Conservation (phyloP, 1,140 invertebrate species). For the Euura saliciscinereae region DNA sequence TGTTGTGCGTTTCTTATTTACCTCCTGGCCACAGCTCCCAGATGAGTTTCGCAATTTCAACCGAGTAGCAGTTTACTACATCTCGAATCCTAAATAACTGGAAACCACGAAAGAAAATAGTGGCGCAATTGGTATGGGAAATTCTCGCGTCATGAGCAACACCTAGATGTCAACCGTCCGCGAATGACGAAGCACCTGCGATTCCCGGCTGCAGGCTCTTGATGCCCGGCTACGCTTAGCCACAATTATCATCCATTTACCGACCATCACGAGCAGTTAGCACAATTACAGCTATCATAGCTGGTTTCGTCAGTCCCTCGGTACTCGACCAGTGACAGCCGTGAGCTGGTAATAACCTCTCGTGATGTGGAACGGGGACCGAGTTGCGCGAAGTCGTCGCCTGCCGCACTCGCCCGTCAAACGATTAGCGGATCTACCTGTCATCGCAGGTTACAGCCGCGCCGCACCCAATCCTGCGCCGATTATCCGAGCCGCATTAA, state of each 20-base stretch:
- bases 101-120: neutral
- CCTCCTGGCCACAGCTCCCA: no score
- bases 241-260: constrained; percentile 60
- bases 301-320: constrained; percentile 30
- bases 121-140: neutral
- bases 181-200: constrained; percentile 43
- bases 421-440: constrained; percentile 56
- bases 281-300: constrained; percentile 56
- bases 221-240: constrained; percentile 30
- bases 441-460: constrained; percentile 49
- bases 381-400: neutral
- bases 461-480: constrained; percentile 11
- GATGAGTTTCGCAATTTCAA: constrained; percentile 7
- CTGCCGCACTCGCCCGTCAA: constrained; percentile 29
- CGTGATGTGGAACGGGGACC: neutral
- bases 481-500: constrained; percentile 46
- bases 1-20: neutral
- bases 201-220: constrained; percentile 7
- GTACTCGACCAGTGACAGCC: constrained; percentile 6
- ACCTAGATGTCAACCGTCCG: neutral
- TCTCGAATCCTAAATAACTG: no score
- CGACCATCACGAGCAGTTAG: constrained; percentile 52
- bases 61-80: no score
- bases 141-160: constrained; percentile 3
- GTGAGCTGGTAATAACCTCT: constrained; percentile 19